Conservation (phyloP, 2,888 invertebrate species). For the Spilosoma lubricipeda region DNA sequence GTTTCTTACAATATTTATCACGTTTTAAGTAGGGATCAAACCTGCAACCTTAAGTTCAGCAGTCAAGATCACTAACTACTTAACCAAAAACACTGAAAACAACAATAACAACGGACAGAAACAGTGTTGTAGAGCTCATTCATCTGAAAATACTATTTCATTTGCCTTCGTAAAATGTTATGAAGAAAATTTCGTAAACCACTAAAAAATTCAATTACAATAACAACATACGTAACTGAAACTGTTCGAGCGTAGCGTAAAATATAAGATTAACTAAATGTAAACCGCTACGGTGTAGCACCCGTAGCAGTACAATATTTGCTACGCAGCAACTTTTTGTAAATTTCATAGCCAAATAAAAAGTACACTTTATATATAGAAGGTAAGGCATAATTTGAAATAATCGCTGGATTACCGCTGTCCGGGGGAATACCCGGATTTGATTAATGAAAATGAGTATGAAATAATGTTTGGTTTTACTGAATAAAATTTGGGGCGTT, state of each 20-base stretch:
- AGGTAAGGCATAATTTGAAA: slow-evolving; percentile 33
- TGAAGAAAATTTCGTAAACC: too few relatives aligned
- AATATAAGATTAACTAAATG: neutral
- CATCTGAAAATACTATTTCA: neutral
- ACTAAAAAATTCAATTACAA: neutral
- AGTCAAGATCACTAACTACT: neutral
- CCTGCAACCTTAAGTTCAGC: neutral
- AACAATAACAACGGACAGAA: neutral
- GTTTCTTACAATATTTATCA: neutral
- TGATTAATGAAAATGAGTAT: slow-evolving; percentile 47
- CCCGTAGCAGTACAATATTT: slow-evolving; percentile 7
- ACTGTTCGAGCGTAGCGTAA: neutral
- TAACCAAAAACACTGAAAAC: neutral
- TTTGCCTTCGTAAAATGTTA: neutral
- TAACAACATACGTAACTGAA: neutral
- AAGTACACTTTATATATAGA: slow-evolving; percentile 9
- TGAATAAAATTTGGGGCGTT: slow-evolving; percentile 10
- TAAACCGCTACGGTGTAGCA: slow-evolving; percentile 17
- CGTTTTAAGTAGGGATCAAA: neutral
- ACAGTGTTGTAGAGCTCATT: neutral
- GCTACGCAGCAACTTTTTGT: slow-evolving; percentile 8
- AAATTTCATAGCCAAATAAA: slow-evolving; percentile 11
- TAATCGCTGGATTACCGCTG: slow-evolving; percentile 37
- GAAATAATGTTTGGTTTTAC: slow-evolving; percentile 38
- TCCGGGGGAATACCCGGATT: slow-evolving; percentile 30